Evolutionary conservation across 2,113 vertebrate genomes (phyloP).

Genomic region (Zosterops lateralis): DNA sequence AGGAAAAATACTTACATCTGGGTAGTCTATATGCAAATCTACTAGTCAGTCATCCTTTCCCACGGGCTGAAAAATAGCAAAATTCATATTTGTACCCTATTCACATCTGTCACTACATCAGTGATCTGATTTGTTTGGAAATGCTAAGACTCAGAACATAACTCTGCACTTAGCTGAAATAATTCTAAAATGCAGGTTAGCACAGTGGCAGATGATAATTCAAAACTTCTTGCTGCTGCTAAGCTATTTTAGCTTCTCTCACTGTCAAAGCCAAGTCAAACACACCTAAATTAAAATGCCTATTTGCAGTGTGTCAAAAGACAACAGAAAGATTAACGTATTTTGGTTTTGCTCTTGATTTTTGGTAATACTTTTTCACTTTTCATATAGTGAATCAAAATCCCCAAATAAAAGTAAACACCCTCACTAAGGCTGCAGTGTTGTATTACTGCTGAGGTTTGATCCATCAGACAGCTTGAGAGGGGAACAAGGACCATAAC

Average conservation of each 20-base stretch:
- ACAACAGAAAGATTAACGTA: not conserved
- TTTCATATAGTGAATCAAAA: not conserved
- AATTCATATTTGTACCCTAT: not conserved
- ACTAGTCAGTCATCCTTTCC: not conserved
- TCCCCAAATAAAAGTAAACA: not conserved
- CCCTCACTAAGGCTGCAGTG: not conserved
- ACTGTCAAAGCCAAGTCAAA: slow-evolving; percentile 16
- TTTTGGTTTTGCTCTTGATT: not conserved
- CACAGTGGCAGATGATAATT: not conserved
- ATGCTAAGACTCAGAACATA: not conserved
- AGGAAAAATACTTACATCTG: not conserved
- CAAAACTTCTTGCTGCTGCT: not conserved
- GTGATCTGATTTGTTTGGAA: not conserved
- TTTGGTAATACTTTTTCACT: not conserved
- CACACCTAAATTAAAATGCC: slow-evolving; percentile 4
- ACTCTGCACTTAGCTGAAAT: not conserved
- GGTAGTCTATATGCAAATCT: not conserved
- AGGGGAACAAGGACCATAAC: not conserved
- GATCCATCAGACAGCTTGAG: not conserved
- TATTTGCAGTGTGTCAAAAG: not conserved
- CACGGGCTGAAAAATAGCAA: not conserved
- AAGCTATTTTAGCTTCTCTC: slow-evolving; percentile 10
- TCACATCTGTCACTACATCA: not conserved
- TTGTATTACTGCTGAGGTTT: not conserved
- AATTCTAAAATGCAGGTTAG: slow-evolving; percentile 2